phyloP scores from a whole-genome alignment of 2,113 vertebrate species.

The Lophochroa leadbeateri region DNA sequence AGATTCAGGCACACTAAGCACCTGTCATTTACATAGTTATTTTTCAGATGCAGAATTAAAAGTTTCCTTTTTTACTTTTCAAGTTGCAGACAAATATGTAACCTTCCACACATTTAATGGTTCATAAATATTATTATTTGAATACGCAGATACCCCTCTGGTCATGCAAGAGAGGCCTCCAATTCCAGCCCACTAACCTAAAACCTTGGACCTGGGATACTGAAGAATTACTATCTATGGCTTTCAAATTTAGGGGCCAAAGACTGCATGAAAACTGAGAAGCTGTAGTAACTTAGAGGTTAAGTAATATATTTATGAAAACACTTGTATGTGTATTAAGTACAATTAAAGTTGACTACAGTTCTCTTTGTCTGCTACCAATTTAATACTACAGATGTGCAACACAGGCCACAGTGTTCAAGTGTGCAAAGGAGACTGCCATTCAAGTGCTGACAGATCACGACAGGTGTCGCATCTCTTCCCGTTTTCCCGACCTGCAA shows the following conservation, averaged over 20 bases:
- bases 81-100: background rate
- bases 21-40: background rate
- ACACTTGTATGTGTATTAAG: background rate
- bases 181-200: background rate
- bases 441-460: background rate
- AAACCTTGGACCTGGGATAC: background rate
- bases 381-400: background rate
- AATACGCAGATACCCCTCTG: background rate
- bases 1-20: background rate
- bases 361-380: background rate
- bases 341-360: background rate
- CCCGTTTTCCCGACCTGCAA: constrained; percentile 14
- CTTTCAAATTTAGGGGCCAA: background rate
- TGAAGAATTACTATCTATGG: background rate
- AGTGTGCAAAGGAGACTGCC: background rate
- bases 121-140: background rate
- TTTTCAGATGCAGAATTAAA: background rate
- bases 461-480: background rate
- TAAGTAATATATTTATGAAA: background rate
- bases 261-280: background rate
- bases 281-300: background rate
- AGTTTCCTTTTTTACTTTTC: background rate
- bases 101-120: background rate
- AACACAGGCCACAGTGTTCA: background rate
- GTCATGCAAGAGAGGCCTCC: background rate